Conservation (phyloP, 37 sponge, comb jelly and placozoan species). For the Halisarca cf. caerulea region DNA sequence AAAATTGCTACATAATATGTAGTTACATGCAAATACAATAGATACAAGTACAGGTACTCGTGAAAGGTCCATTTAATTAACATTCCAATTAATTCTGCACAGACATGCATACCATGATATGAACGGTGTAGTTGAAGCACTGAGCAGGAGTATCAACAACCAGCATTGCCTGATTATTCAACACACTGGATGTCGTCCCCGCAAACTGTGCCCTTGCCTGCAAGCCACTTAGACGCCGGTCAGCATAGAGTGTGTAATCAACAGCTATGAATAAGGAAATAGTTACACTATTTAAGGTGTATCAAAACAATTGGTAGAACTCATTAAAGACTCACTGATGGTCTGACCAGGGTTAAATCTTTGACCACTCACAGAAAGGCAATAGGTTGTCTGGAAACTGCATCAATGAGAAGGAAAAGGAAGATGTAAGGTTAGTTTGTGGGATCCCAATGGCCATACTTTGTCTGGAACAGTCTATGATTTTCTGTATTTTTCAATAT, state of each 20-base stretch:
- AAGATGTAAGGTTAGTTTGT: neutral
- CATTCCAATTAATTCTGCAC: too few relatives aligned
- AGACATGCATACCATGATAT: neutral
- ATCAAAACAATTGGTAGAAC: too few relatives aligned
- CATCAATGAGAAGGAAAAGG: neutral
- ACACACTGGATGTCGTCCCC: neutral
- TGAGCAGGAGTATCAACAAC: neutral
- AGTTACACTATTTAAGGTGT: too few relatives aligned
- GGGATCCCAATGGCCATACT: neutral
- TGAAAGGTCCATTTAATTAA: too few relatives aligned
- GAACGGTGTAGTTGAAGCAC: neutral
- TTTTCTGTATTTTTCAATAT: too few relatives aligned
- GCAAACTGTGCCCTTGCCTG: constrained; percentile 18
- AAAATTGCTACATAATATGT: too few relatives aligned
- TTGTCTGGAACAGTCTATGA: too few relatives aligned
- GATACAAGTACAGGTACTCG: too few relatives aligned
- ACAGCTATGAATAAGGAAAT: neutral
- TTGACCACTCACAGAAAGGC: neutral
- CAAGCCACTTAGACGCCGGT: neutral
- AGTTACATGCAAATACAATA: too few relatives aligned
- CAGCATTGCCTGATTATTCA: neutral
- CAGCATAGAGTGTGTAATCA: constrained; percentile 13
- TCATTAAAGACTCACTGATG: constrained; percentile 8
- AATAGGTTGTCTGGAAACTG: neutral
- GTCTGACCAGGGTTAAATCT: neutral